Evolutionary conservation across 1,140 invertebrate species (phyloP), one percentile per base, ranked within the genome.

Genomic region (Nasonia giraulti): DNA sequence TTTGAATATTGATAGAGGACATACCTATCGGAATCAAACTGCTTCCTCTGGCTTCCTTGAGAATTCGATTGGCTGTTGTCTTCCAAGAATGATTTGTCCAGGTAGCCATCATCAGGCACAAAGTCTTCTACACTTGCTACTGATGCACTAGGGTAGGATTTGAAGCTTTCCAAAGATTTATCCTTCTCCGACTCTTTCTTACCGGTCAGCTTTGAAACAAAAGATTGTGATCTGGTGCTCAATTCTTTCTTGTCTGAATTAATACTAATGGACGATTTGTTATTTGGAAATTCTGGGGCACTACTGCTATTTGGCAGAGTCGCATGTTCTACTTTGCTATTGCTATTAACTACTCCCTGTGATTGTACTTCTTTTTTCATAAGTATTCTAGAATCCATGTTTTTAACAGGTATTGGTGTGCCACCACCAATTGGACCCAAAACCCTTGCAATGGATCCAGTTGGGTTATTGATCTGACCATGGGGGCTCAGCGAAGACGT

Each of bases 1-100:
- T 62, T n/a, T 17, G 55, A 62, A n/a, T n/a, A 20, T 62, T n/a
- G 20, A 14, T 62, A 8, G 55, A 55, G 2, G 37, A 78, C 31
- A 62, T 83, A 96, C 95, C 95, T 96, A 88, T 96, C 95, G 40
- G 94, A 95, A 79, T 96, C 95, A 27, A 89, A 44, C 82, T 90
- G 88, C 17, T 90, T 88, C 86, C 94, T 93, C 55, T 91, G 91
- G n/a, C 89, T 89, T 85, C 94, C 93, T 85, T 93, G 92, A 62
- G 92, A 93, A 20, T 92, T 91, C 33, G 90, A 87, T 83, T 92
- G 90, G 85, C 88, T 92, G 78, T 94, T 92, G 87, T 97, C 97
- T 87, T 98, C 97, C 47, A 98, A 93, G 91, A 98, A 98, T 31
- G 95, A 96, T 89, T 95, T 95, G 90, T 97, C 97, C 14, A 97